phyloP scores from a whole-genome alignment of 2,888 invertebrate genomes.

The Torymus aiolomorphi region DNA sequence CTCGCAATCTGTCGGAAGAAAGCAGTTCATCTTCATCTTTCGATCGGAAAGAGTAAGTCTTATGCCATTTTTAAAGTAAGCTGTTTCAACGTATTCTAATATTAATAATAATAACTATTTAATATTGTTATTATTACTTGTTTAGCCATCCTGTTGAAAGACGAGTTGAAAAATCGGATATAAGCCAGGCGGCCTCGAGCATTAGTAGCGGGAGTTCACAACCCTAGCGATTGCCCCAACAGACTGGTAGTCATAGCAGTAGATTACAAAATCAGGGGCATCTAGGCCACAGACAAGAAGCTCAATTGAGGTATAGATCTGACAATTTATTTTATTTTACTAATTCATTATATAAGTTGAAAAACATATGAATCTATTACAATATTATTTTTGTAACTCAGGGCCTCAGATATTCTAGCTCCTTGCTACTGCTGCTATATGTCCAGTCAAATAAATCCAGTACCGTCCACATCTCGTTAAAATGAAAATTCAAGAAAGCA shows the following conservation, averaged over 20 bases:
- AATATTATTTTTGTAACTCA: conserved; percentile 54
- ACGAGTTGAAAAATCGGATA: conserved; percentile 63
- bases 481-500: conserved; percentile 32
- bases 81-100: neutral
- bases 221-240: conserved; percentile 66
- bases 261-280: conserved; percentile 60
- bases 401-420: conserved; percentile 65
- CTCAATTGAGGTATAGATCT: conserved; percentile 63
- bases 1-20: conserved; percentile 66
- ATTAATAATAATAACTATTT: too few species aligned
- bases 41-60: conserved; percentile 67
- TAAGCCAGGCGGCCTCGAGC: conserved; percentile 62
- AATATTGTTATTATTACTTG: conserved; percentile 13
- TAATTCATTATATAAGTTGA: neutral
- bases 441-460: conserved; percentile 70
- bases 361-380: neutral
- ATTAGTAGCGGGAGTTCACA: conserved; percentile 64
- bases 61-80: neutral
- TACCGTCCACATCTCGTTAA: conserved; percentile 72
- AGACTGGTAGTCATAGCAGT: conserved; percentile 58
- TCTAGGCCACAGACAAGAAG: conserved; percentile 62
- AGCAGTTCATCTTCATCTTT: conserved; percentile 61
- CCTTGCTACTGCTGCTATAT: conserved; percentile 69
- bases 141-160: conserved; percentile 63
- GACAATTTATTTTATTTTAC: neutral